These are phyloP conservation scores for Acipenser oxyrinchus DNA, from an alignment of 2,797 vertebrate species.

Conservation along the genomic window DNA sequence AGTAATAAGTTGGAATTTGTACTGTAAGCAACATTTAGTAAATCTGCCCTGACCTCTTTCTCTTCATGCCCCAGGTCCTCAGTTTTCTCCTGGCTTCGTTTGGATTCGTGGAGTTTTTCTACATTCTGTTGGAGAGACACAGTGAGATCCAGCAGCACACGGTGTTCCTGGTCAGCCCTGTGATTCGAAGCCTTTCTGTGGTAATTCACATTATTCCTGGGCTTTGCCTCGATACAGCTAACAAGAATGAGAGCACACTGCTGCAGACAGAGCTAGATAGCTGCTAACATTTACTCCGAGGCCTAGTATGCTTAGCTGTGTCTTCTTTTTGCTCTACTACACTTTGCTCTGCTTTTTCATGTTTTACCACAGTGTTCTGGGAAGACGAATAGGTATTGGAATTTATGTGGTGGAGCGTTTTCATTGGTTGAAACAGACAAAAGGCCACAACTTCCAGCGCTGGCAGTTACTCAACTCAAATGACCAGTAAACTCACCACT, in stretches of 20 bases:
- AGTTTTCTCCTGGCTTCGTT: conserved; percentile 44
- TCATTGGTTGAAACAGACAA: conserved; percentile 14
- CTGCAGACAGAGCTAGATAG: too few relatives aligned
- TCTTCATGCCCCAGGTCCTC: conserved; percentile 31
- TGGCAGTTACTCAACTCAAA: neutral
- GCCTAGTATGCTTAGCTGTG: too few relatives aligned
- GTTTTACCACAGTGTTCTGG: neutral
- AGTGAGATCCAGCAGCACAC: conserved; percentile 35
- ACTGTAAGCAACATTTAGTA: too few relatives aligned
- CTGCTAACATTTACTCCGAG: too few relatives aligned
- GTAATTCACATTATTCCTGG: conserved; percentile 38
- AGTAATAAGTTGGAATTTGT: neutral
- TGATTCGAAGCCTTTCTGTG: conserved; percentile 61
- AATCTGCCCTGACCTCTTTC: neutral
- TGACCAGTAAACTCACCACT: conserved; percentile 13
- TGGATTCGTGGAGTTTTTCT: conserved; percentile 46
- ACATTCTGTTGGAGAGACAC: conserved; percentile 37
- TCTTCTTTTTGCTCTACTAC: too few relatives aligned
- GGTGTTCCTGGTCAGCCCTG: conserved; percentile 53
- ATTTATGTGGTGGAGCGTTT: too few relatives aligned
- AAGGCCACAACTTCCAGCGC: conserved; percentile 5
- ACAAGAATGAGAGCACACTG: neutral
- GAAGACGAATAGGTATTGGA: too few relatives aligned
- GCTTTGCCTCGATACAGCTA: too few relatives aligned
- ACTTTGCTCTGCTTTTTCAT: neutral